Base-by-base conservation (phyloP, 2,888 invertebrate genomes). In the Heliconius hortense region DNA sequence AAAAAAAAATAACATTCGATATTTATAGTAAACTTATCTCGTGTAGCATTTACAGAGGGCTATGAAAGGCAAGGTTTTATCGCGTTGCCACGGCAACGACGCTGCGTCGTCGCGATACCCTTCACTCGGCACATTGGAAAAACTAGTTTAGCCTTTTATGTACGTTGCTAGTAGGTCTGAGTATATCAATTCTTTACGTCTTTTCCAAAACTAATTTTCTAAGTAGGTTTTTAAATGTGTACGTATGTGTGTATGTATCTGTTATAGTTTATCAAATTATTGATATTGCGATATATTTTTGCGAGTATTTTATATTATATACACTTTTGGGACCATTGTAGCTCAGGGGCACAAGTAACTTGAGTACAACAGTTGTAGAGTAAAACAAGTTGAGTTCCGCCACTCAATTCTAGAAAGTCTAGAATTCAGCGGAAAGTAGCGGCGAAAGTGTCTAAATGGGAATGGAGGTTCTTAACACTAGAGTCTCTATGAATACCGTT, bases 21-120 rank as follows among this genome's bases (percentile, higher is more conserved):
- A 74, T 76, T 74, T 71, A 75, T 77, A 71, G 72, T 76, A 62
- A 73, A 59, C 64, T 74, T 77, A 81, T 90, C 86, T 86, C 81
- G 83, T 83, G 79, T 80, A 81, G 81, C 87, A 83, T 90, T 84
- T 89, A 90, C 91, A 90, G 87, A 88, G 88, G 90, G 90, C 92
- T 91, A 90, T 92, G 93, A 92, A 92, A 93, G 93, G 90, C 89
- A 90, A 93, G 92, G 93, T 91, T 94, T 94, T 94, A 94, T 94
- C 94, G 91, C 91, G 94, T 94, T 90, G 88, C 92, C 90, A 93
- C 93, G 87, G 88, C 87, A 83, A 94, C 92, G 87, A 91, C 87
- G 89, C 89, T 87, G 90, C 90, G 91, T 87, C 90, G 91, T 87
- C 89, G 83, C 90, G 90, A 88, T 91, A 90, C 91, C 89, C 88